These are phyloP conservation scores for Rhinophrynus dorsalis DNA, from an alignment of 2,797 vertebrate genomes.

Conservation along the genomic window DNA sequence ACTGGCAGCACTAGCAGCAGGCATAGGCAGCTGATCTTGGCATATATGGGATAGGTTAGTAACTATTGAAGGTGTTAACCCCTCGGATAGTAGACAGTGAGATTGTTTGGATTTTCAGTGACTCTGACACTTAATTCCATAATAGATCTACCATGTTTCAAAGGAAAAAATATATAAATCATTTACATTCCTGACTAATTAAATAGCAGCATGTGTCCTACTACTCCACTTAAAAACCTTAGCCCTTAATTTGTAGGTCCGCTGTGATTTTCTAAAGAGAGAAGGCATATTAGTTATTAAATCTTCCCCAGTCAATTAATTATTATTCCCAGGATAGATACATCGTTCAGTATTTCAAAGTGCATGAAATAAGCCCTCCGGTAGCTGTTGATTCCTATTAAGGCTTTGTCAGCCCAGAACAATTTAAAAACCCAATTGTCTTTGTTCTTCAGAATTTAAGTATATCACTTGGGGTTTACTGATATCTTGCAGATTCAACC, in stretches of 20 bases:
- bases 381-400: neutral
- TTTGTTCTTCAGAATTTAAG: conserved; percentile 21
- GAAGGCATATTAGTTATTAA: neutral
- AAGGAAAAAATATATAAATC: no score
- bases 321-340: conserved; percentile 1
- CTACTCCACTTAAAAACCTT: conserved; percentile 1
- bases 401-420: conserved; percentile 30
- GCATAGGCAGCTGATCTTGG: no score
- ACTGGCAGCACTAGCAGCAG: no score
- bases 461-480: neutral
- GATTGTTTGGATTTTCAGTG: no score
- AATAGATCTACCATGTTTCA: no score
- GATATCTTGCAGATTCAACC: neutral
- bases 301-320: conserved; percentile 20
- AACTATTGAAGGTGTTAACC: no score
- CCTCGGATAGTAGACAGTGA: no score
- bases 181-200: no score
- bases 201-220: neutral
- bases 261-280: neutral
- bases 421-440: conserved; percentile 22
- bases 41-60: no score
- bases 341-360: neutral
- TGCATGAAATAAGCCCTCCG: conserved; percentile 2
- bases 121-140: no score
- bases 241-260: neutral